phyloP scores from a whole-genome alignment of 2,797 vertebrate genomes.

The Denticeps clupeoides region DNA sequence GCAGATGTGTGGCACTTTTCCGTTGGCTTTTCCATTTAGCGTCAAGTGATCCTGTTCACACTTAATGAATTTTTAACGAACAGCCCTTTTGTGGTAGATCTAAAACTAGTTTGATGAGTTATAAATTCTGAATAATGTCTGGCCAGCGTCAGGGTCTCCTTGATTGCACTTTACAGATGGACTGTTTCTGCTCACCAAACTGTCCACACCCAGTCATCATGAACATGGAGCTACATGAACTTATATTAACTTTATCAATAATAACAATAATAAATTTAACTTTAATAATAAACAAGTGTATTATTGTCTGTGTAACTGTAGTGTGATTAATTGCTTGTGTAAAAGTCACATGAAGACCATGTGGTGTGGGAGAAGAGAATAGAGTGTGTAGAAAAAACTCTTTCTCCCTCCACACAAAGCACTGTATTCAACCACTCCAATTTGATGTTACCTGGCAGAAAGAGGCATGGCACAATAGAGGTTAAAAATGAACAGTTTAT shows the following conservation, averaged over 20 bases:
- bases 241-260: constrained; percentile 7
- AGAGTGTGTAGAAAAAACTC: no score
- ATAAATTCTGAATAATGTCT: constrained; percentile 47
- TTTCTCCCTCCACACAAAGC: no score
- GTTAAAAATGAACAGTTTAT: no score
- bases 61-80: constrained; percentile 66
- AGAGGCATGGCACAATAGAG: no score
- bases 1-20: constrained; percentile 42
- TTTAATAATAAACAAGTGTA: no score
- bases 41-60: constrained; percentile 53
- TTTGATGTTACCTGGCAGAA: no score
- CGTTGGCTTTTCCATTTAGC: constrained; percentile 52
- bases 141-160: constrained; percentile 28
- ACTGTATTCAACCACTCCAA: no score
- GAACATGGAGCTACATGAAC: constrained; percentile 43
- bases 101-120: constrained; percentile 58
- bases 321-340: no score
- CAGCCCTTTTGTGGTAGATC: constrained; percentile 62
- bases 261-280: no score
- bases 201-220: constrained; percentile 46
- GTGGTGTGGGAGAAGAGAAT: no score
- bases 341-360: no score
- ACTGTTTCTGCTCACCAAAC: constrained; percentile 48
- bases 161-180: constrained; percentile 53
- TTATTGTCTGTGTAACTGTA: no score